Evolutionary conservation across 2,888 invertebrate genomes (phyloP).

Genomic region (Dicyrtomina minuta): DNA sequence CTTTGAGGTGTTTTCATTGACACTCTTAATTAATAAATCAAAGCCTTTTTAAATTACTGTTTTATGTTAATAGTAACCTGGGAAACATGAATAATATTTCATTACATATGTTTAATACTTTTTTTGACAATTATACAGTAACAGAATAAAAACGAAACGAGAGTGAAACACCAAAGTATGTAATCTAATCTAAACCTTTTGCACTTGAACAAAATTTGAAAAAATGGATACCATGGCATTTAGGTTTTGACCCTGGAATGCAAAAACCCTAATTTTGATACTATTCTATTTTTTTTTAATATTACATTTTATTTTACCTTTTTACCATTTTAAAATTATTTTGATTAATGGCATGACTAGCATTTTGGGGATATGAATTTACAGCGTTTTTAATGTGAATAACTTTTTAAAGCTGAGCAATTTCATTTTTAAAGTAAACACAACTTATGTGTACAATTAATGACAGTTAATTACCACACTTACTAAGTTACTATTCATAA

Average conservation of each 20-base stretch:
- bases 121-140: neutral
- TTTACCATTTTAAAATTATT: neutral
- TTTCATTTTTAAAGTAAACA: neutral
- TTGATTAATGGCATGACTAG: slow-evolving; percentile 7
- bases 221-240: neutral
- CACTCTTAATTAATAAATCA: too few species aligned
- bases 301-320: neutral
- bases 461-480: too few species aligned
- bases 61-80: too few species aligned
- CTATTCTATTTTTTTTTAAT: neutral
- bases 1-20: too few species aligned
- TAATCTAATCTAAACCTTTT: neutral
- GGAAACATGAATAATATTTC: too few species aligned
- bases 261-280: slow-evolving; percentile 2
- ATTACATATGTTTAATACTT: neutral
- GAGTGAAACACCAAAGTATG: neutral
- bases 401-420: neutral
- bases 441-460: too few species aligned
- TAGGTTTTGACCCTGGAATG: slow-evolving; percentile 27
- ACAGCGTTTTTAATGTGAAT: neutral
- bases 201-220: too few species aligned
- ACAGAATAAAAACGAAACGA: neutral
- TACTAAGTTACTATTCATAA: too few species aligned
- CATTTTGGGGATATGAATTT: too few species aligned
- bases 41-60: too few species aligned